Evolutionary conservation across 2,113 vertebrate species (phyloP).

Genomic region (Osmerus eperlanus): DNA sequence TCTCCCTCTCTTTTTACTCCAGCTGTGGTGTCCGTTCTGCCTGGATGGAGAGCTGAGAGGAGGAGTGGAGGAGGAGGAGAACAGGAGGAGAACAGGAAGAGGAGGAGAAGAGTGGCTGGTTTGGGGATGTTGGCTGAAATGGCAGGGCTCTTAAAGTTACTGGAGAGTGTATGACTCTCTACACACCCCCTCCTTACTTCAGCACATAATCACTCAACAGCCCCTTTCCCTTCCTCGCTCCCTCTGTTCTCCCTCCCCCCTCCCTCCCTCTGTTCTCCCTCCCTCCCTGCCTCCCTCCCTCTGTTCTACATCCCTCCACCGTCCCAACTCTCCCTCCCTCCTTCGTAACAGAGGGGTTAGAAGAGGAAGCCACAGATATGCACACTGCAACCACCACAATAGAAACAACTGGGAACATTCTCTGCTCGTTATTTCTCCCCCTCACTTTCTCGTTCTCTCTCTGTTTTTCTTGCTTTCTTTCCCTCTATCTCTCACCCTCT

Average conservation of each 20-base stretch:
- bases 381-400: slow-evolving; percentile 29
- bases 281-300: slow-evolving; percentile 43
- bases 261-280: too few species aligned
- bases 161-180: slow-evolving; percentile 27
- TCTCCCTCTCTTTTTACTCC: slow-evolving; percentile 36
- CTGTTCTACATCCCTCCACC: neutral
- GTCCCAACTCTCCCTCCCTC: slow-evolving; percentile 26
- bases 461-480: slow-evolving; percentile 1
- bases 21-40: slow-evolving; percentile 26
- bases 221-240: slow-evolving; percentile 39
- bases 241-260: slow-evolving; percentile 5
- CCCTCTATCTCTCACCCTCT: slow-evolving; percentile 5
- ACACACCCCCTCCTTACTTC: slow-evolving; percentile 39
- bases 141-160: slow-evolving; percentile 59
- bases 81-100: slow-evolving; percentile 15
- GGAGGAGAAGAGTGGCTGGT: slow-evolving; percentile 37
- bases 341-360: slow-evolving; percentile 45
- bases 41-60: slow-evolving; percentile 38
- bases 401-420: slow-evolving; percentile 45
- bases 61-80: slow-evolving; percentile 24
- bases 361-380: slow-evolving; percentile 51
- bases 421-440: neutral
- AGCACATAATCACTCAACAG: slow-evolving; percentile 61
- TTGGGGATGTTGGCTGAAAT: slow-evolving; percentile 56
- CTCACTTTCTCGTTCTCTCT: slow-evolving; percentile 18